phyloP scores from a whole-genome alignment of 2,888 invertebrate genomes.

The Epinotia brunnichana region DNA sequence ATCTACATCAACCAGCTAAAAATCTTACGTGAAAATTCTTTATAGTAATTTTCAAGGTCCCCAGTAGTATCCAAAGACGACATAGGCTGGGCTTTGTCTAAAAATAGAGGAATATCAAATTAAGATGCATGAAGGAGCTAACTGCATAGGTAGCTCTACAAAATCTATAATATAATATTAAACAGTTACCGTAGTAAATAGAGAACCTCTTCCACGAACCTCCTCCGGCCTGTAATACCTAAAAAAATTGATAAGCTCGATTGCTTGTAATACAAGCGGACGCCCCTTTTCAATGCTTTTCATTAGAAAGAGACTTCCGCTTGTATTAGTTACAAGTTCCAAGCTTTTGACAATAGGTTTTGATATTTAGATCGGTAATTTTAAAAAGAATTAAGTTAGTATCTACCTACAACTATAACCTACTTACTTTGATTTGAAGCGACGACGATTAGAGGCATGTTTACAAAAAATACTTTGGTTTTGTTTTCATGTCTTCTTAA shows the following conservation, averaged over 20 bases:
- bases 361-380: too few species aligned
- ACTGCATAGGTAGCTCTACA: background rate
- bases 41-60: constrained; percentile 44
- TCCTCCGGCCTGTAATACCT: constrained; percentile 69
- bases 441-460: too few species aligned
- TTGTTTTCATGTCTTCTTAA: too few species aligned
- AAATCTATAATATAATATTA: background rate
- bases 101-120: background rate
- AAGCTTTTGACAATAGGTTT: too few species aligned
- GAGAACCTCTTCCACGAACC: constrained; percentile 68
- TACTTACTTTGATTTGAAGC: too few species aligned
- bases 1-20: background rate
- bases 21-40: constrained; percentile 55
- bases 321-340: too few species aligned
- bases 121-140: background rate
- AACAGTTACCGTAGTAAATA: background rate
- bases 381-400: too few species aligned
- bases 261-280: too few species aligned
- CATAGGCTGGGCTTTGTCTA: background rate
- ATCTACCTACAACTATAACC: too few species aligned
- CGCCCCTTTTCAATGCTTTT: too few species aligned
- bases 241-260: constrained; percentile 17
- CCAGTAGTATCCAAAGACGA: background rate
- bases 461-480: too few species aligned
- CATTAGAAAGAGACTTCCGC: too few species aligned